Percentiles rank a stretch among this genome's conserved stretches.
These are phyloP conservation scores for Poeciliopsis infans DNA, from an alignment of 2,797 vertebrate genomes.

Conservation along the genomic window DNA sequence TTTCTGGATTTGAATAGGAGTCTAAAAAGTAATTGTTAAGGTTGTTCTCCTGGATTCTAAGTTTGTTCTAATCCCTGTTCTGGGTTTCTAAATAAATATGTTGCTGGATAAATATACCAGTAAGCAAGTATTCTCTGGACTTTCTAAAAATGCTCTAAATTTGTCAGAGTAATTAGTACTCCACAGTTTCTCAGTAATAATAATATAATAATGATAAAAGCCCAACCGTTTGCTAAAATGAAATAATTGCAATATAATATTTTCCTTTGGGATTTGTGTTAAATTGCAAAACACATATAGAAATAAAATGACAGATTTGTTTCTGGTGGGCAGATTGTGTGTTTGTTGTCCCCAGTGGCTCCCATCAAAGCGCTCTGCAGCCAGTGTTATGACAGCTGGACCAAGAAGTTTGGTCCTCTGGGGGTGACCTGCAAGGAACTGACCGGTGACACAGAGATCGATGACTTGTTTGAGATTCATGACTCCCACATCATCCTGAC, in stretches of 20 bases:
- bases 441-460: conserved; percentile 95
- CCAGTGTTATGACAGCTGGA: conserved; percentile 95
- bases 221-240: neutral
- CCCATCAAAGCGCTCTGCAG: conserved; percentile 98
- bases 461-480: conserved; percentile 98
- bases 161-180: no score
- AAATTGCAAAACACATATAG: neutral
- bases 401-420: conserved; percentile 91
- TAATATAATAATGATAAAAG: no score
- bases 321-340: conserved; percentile 12
- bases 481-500: conserved; percentile 95
- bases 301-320: neutral
- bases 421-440: conserved; percentile 95
- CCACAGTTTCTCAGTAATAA: no score
- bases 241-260: neutral
- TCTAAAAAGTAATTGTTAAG: no score
- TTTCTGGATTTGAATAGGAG: no score
- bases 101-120: no score
- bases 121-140: no score
- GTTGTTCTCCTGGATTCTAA: no score
- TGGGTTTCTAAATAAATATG: no score
- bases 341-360: conserved; percentile 85
- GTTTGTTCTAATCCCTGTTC: no score
- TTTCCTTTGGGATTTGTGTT: neutral
- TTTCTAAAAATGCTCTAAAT: no score